Conservation (phyloP, 2,888 invertebrate genomes). For the Leuctra nigra region DNA sequence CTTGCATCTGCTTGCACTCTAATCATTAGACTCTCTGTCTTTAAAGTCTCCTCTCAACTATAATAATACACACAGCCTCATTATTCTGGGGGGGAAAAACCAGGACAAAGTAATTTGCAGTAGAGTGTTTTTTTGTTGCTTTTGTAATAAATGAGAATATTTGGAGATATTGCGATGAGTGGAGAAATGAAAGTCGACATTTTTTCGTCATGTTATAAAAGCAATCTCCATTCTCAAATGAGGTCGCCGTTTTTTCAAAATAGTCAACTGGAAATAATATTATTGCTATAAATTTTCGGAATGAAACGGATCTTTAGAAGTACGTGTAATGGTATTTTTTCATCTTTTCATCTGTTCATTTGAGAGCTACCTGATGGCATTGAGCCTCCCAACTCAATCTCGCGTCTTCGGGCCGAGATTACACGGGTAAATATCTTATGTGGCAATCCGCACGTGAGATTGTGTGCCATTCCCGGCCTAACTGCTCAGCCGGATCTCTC, state of each 20-base stretch:
- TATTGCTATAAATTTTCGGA: not conserved
- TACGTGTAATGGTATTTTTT: not conserved
- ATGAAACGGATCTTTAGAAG: conserved; percentile 6
- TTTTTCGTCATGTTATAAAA: too few relatives aligned
- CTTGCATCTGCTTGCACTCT: too few relatives aligned
- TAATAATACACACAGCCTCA: too few relatives aligned
- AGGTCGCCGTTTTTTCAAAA: not conserved
- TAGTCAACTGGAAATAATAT: conserved; percentile 6
- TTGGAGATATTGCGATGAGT: too few relatives aligned
- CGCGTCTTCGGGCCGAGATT: conserved; percentile 4
- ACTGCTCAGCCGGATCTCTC: not conserved
- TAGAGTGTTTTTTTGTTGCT: too few relatives aligned
- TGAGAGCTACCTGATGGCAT: not conserved
- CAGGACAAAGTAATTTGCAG: too few relatives aligned
- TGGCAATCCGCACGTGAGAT: conserved; percentile 16
- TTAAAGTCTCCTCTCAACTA: too few relatives aligned
- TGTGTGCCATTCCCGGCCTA: not conserved
- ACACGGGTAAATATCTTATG: conserved; percentile 20
- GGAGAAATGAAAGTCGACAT: too few relatives aligned
- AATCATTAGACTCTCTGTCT: too few relatives aligned
- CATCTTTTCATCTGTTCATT: not conserved
- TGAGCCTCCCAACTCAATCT: not conserved
- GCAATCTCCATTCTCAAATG: not conserved
- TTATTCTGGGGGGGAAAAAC: too few relatives aligned
- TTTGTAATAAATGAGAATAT: too few relatives aligned